A percentile compares a stretch with the other conserved stretches of the same genome.
These are phyloP conservation scores for Galeopterus variegatus DNA, from an alignment of 2,113 vertebrate genomes.

Conservation along the genomic window DNA sequence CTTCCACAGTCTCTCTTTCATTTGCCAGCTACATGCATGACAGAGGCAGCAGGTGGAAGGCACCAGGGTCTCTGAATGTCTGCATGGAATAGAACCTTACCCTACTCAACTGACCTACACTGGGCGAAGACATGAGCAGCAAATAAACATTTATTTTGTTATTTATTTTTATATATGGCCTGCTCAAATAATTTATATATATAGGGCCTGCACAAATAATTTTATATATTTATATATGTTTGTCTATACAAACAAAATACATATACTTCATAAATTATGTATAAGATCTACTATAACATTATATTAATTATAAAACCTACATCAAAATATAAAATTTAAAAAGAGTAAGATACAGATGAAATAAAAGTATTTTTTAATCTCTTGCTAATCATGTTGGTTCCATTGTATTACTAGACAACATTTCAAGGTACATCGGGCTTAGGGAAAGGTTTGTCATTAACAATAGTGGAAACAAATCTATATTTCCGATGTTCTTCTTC, in stretches of 20 bases:
- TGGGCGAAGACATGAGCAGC: neutral
- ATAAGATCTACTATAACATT: neutral
- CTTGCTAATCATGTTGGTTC: neutral
- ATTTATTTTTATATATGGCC: neutral
- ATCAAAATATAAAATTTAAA: constrained; percentile 7
- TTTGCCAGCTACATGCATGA: neutral
- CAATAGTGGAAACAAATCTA: neutral
- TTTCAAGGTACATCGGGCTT: neutral
- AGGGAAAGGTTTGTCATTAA: neutral
- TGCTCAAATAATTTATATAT: neutral
- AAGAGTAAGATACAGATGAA: neutral
- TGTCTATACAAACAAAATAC: too few relatives aligned
- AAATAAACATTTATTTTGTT: neutral
- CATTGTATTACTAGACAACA: neutral
- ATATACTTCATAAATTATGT: neutral
- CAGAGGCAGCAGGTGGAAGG: neutral
- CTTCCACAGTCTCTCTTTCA: neutral
- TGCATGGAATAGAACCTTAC: neutral
- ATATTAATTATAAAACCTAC: neutral
- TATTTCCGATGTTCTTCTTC: neutral
- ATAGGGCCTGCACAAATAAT: neutral
- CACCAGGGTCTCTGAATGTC: neutral
- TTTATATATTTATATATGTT: neutral
- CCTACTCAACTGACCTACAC: neutral
- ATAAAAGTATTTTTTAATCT: constrained; percentile 14